Evolutionary conservation across 2,113 vertebrate genomes (phyloP), one percentile per base, ranked within the genome.

Genomic region (Rutilus rutilus): DNA sequence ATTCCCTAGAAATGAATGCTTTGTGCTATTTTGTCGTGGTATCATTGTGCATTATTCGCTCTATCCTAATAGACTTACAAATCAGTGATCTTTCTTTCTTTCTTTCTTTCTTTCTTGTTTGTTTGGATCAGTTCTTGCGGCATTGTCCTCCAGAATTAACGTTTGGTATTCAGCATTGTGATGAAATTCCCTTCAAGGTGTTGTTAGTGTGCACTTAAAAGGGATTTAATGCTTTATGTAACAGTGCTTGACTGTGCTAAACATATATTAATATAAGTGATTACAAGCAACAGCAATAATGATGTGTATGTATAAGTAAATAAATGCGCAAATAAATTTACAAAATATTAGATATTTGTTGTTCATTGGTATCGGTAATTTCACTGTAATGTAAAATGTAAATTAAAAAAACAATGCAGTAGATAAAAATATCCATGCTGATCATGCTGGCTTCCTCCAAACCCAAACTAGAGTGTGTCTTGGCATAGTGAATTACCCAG

Each of bases 401-500:
- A 64, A 62, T 14, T 14, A 45, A 47, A 64, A 78, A 62, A 14
- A 21, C 7, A 33, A 36, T 67, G 6, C 6, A 67, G 2, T 5
- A 45, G 23, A n/a, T 27, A 45, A 64, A 80, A 80, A 64, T 2
- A 7, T 30, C 14, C n/a, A 27, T 57, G 19, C 19, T 57, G 60
- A 64, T 21, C 36, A 15, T 62, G 57, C 23, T 62, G 77, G 11
- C 23, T 45, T 25, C 62, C 39, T 80, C 78, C n/a, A 80, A 47
- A 64, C 59, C n/a, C 25, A 80, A 17, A 80, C 42, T 23, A 11
- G 8, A 80, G 9, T 39, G 57, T 64, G 59, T 42, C n/a, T 45
- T 27, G n/a, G 39, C 78, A 64, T 64, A 36, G 78, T 47, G 78
- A 19, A 45, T 47, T 47, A 80, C 45, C 21, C 78, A 80, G 78